Evolutionary conservation across 2,113 vertebrate genomes (phyloP).

Genomic region (Poeciliopsis prolifica): DNA sequence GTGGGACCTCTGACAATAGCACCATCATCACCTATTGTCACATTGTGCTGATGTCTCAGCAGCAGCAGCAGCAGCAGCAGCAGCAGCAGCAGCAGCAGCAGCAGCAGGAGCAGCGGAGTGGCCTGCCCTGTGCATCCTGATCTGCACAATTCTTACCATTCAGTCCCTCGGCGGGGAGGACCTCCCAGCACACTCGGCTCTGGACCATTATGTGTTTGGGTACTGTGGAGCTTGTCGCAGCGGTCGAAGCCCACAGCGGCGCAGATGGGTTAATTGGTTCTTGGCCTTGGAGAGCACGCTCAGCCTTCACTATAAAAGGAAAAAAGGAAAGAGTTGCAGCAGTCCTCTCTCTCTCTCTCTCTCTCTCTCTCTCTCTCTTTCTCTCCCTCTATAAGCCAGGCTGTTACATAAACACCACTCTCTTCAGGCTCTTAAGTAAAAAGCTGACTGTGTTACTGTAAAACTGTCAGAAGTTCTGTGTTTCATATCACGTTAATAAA

Average conservation of each 20-base stretch:
- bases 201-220: slow-evolving; percentile 45
- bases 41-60: slow-evolving; percentile 31
- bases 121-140: neutral
- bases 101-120: neutral
- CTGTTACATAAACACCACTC: slow-evolving; percentile 1
- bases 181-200: slow-evolving; percentile 29
- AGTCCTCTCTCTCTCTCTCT: neutral
- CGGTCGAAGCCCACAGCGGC: slow-evolving; percentile 33
- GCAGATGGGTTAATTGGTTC: slow-evolving; percentile 63
- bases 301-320: neutral
- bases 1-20: slow-evolving; percentile 18
- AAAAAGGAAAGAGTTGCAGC: neutral
- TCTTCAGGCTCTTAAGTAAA: neutral
- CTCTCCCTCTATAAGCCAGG: neutral
- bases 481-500: slow-evolving; percentile 11
- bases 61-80: slow-evolving; percentile 7
- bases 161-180: slow-evolving; percentile 26
- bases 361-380: neutral
- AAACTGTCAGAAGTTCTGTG: neutral
- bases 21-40: slow-evolving; percentile 35
- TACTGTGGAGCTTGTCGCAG: slow-evolving; percentile 41
- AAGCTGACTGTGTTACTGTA: neutral
- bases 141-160: slow-evolving; percentile 21
- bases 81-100: slow-evolving; percentile 3
- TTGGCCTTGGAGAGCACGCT: slow-evolving; percentile 35